Evolutionary conservation across 2,113 vertebrate genomes (phyloP).

Genomic region (Thryonomys swinderianus): DNA sequence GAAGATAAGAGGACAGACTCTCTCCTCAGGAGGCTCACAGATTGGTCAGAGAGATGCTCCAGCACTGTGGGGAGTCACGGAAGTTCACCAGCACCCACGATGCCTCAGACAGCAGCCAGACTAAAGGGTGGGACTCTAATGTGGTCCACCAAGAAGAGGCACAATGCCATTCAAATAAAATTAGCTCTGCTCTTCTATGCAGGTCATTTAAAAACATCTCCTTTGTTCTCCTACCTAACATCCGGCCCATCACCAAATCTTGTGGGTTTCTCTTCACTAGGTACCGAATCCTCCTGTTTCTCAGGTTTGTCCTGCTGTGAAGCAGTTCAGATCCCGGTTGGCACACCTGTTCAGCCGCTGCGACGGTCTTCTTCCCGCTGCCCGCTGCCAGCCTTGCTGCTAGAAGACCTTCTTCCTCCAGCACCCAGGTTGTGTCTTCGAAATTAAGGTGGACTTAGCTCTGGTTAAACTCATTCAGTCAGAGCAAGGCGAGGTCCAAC

Average conservation of each 20-base stretch:
- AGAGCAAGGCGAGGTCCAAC: not conserved
- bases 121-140: not conserved
- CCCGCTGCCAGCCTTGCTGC: not conserved
- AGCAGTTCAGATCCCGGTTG: not conserved
- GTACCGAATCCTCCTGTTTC: not conserved
- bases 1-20: not conserved
- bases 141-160: not conserved
- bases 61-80: not conserved
- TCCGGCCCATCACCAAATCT: not conserved
- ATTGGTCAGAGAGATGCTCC: not conserved
- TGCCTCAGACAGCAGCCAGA: not conserved
- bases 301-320: not conserved
- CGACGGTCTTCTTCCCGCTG: not conserved
- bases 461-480: not conserved
- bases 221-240: not conserved
- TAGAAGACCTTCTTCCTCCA: not conserved
- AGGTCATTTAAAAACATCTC: not conserved
- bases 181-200: not conserved
- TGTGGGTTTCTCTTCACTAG: not conserved
- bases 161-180: not conserved
- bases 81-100: not conserved
- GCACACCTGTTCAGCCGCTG: not conserved
- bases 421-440: not conserved
- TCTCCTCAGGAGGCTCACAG: not conserved
- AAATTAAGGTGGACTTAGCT: not conserved